Conservation (phyloP, 2,797 vertebrate genomes). For the Euphonia xanthogaster region DNA sequence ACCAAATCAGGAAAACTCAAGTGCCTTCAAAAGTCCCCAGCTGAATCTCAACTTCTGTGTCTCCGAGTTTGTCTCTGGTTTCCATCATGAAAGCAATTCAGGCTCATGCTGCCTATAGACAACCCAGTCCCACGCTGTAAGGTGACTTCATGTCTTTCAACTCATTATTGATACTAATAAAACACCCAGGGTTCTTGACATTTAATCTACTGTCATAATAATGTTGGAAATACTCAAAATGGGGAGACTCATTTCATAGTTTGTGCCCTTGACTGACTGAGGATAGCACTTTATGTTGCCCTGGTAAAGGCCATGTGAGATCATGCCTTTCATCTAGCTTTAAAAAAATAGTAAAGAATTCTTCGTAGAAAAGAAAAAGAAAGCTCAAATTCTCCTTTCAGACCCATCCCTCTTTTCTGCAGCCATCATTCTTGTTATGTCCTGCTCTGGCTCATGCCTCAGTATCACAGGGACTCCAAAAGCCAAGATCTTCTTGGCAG, state of each 20-base stretch:
- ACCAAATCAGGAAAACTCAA: background rate
- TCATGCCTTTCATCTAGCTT: background rate
- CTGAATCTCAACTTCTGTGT: background rate
- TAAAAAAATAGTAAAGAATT: background rate
- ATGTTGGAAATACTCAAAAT: slow-evolving; percentile 9
- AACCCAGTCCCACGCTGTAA: background rate
- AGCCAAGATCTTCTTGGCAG: background rate
- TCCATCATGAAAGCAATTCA: background rate
- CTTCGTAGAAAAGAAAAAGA: background rate
- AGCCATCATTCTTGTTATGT: background rate
- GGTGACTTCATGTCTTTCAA: background rate
- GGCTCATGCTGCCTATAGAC: background rate
- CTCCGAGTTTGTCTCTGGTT: background rate
- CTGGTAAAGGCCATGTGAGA: background rate
- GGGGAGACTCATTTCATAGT: background rate
- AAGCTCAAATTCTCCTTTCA: background rate
- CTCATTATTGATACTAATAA: background rate
- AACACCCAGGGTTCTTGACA: background rate
- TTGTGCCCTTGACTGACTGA: background rate
- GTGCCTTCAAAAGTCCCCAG: background rate
- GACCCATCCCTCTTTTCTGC: background rate
- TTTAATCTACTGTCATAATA: background rate
- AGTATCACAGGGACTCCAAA: background rate
- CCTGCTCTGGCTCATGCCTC: background rate
- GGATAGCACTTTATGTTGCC: background rate